Evolutionary conservation across 2,797 vertebrate genomes (phyloP).

Genomic region (Sus cebifrons): DNA sequence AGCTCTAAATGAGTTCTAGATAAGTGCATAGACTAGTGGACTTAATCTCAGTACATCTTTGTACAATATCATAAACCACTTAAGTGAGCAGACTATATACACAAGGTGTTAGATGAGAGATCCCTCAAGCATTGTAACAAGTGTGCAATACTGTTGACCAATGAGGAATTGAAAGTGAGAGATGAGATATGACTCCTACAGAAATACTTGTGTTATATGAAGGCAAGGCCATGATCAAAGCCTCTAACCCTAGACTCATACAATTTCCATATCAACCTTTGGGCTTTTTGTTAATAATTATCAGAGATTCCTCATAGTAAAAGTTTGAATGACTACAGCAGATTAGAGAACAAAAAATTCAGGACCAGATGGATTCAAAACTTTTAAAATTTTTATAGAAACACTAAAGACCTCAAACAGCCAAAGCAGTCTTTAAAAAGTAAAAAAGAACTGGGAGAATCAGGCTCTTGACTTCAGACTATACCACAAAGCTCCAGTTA

Average conservation of each 20-base stretch:
- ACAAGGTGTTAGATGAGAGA: background rate
- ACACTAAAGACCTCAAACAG: too few species aligned
- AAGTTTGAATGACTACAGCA: background rate
- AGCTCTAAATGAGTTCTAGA: background rate
- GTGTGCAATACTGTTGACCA: background rate
- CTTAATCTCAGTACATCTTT: background rate
- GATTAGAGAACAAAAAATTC: constrained; percentile 5
- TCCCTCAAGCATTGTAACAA: background rate
- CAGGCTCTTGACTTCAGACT: too few species aligned
- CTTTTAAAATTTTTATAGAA: too few species aligned
- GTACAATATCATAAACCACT: background rate
- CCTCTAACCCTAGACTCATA: background rate
- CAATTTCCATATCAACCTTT: background rate
- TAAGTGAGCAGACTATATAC: background rate
- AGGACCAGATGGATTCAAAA: too few species aligned
- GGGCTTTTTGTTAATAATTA: background rate
- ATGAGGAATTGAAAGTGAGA: background rate
- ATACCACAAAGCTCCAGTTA: too few species aligned
- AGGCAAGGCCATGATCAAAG: background rate
- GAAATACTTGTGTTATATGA: background rate
- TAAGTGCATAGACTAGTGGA: background rate
- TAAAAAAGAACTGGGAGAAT: too few species aligned
- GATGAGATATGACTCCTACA: background rate
- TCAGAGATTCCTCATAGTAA: background rate
- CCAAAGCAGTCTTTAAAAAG: too few species aligned